phyloP scores from a whole-genome alignment of 2,797 vertebrate species.

The Pitangus sulphuratus region DNA sequence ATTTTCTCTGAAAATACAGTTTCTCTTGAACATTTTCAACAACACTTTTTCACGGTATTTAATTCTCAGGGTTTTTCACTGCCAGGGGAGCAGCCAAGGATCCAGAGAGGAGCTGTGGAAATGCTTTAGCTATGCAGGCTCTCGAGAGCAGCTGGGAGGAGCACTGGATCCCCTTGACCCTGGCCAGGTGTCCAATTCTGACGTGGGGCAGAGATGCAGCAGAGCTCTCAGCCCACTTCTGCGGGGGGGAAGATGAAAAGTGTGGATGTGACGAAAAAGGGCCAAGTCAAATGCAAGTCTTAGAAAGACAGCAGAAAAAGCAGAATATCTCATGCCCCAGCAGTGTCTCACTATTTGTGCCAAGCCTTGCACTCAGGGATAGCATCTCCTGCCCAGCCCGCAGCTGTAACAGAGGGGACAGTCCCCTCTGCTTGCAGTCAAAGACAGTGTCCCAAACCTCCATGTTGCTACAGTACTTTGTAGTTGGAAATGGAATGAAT shows the following conservation, averaged over 20 bases:
- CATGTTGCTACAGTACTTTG: accelerated
- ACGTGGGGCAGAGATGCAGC: not conserved
- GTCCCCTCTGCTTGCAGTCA: not conserved
- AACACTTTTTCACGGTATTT: not conserved
- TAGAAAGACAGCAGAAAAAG: not conserved
- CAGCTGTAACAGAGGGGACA: not conserved
- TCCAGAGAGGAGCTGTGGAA: not conserved
- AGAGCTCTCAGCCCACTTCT: not conserved
- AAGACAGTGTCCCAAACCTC: not conserved
- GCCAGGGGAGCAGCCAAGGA: slow-evolving; percentile 1
- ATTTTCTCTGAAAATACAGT: slow-evolving; percentile 31
- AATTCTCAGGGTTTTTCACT: slow-evolving; percentile 30
- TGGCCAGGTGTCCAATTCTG: not conserved
- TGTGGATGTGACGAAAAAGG: not conserved
- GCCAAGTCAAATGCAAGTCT: not conserved
- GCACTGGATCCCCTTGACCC: accelerated
- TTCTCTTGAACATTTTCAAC: slow-evolving; percentile 41
- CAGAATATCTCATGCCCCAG: not conserved
- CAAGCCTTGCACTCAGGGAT: not conserved
- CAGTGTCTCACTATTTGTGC: not conserved
- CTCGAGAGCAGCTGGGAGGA: not conserved
- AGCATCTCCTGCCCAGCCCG: not conserved
- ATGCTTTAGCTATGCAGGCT: not conserved
- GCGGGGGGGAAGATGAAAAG: not conserved
- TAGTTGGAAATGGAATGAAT: not conserved